Evolutionary conservation across 2,797 vertebrate genomes (phyloP), one percentile per base, ranked within the genome.

Genomic region (Arnoldichthys spilopterus): DNA sequence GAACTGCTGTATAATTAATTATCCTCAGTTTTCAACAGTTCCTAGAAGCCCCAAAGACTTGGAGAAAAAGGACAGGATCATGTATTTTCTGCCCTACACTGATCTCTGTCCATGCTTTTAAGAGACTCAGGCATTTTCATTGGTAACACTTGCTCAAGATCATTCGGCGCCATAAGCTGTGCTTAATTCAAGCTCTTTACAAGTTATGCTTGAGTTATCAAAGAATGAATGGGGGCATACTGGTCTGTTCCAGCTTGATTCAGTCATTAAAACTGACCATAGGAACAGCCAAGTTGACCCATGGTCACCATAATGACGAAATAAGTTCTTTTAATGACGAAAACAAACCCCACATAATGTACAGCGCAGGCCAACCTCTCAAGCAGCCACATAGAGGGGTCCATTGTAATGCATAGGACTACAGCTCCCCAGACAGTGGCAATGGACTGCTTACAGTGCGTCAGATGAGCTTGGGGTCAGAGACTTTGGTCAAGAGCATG

Each of bases 391-490:
- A 81, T 56, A 64, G 70, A 12, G 79, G 73, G 47, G 73, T n/a
- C 32, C 47, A 75, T 75, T 80, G 78, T 80, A 45, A 16, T 22
- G 20, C 28, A 4, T 2, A 56, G 28, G 11, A 49, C 12, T 20
- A 22, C 18, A 54, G 16, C 6, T n/a, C 26, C 40, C 37, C 20
- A 22, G 62, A 64, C 32, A 22, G 20, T 2, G 34, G 32, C 62
- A 61, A 51, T 18, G n/a, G 6, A 6, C 26, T 9, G 72, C 78
- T 62, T 72, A 71, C 68, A 76, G 79, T 81, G 79, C 68, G 61
- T 72, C 74, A 81, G 58, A 76, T n/a, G 51, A 80, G 66, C 26
- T 8, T 5, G 11, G 72, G 78, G 78, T 75, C 66, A 70, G 59
- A 20, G 64, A 16, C 37, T 53, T 13, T 61, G 72, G 78, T 63